Evolutionary conservation across 2,113 vertebrate genomes (phyloP).

Genomic region (Poeciliopsis prolifica): DNA sequence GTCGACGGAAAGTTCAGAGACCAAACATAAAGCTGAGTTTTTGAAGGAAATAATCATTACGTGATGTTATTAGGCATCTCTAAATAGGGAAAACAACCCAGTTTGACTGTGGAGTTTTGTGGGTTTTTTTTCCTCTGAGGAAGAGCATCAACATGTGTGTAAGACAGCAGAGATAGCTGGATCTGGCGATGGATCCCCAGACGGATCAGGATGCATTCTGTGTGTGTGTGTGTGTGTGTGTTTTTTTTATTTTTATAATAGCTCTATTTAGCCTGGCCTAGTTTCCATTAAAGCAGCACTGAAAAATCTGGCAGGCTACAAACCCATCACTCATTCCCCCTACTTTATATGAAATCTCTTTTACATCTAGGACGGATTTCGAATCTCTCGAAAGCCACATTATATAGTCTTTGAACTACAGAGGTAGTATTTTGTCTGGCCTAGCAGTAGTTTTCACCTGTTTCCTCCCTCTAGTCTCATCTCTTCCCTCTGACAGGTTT

Average conservation of each 20-base stretch:
- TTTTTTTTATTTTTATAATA: not conserved
- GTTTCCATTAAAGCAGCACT: not conserved
- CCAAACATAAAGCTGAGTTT: slow-evolving; percentile 16
- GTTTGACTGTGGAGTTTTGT: not conserved
- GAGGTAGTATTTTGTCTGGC: not conserved
- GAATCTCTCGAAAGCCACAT: not conserved
- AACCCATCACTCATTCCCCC: not conserved
- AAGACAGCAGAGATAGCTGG: not conserved
- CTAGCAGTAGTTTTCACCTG: not conserved
- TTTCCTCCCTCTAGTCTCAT: slow-evolving; percentile 6
- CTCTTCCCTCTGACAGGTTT: slow-evolving; percentile 47
- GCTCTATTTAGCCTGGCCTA: not conserved
- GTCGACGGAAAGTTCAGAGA: not conserved
- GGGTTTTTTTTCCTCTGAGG: not conserved
- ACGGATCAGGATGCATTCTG: not conserved
- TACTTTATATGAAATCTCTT: not conserved
- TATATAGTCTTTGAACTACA: not conserved
- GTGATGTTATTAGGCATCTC: slow-evolving; percentile 24
- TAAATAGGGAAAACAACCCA: slow-evolving; percentile 1
- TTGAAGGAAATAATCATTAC: slow-evolving; percentile 10
- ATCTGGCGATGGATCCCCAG: not conserved
- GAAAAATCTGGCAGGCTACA: not conserved
- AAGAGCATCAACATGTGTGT: slow-evolving; percentile 2
- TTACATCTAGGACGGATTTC: not conserved
- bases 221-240: not conserved